phyloP scores from a whole-genome alignment of 2,113 vertebrate genomes.

The Girardinichthys multiradiatus region DNA sequence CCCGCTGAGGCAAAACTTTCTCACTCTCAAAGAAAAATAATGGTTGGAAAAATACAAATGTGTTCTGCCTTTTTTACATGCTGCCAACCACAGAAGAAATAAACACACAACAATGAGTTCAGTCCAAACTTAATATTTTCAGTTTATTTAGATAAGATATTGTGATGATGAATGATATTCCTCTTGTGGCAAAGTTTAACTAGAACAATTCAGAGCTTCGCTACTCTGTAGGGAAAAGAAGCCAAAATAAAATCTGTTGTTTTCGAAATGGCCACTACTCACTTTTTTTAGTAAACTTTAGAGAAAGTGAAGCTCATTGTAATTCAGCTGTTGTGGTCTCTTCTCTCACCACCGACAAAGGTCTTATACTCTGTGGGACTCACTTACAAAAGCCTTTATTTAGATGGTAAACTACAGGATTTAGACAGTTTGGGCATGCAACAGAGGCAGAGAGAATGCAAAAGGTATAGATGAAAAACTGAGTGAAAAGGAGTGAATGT shows the following conservation, averaged over 20 bases:
- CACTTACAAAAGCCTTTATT: constrained; percentile 73
- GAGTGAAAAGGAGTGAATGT: constrained; percentile 43
- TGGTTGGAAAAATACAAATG: constrained; percentile 2
- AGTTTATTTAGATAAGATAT: constrained; percentile 21
- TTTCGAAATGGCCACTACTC: constrained; percentile 43
- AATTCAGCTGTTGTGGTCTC: constrained; percentile 46
- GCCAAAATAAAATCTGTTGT: background rate
- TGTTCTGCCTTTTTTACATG: background rate
- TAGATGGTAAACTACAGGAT: constrained; percentile 70
- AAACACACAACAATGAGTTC: background rate
- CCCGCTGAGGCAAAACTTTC: constrained; percentile 39
- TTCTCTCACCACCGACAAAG: constrained; percentile 40
- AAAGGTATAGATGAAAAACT: constrained; percentile 36
- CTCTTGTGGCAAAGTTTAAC: no score
- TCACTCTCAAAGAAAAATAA: constrained; percentile 2
- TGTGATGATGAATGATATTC: background rate
- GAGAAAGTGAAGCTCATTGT: constrained; percentile 57
- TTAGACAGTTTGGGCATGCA: constrained; percentile 65
- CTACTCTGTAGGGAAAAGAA: no score
- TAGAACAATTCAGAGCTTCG: no score
- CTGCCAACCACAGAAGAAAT: background rate
- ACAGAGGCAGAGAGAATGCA: constrained; percentile 32
- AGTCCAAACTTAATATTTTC: constrained; percentile 1
- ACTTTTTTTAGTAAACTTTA: constrained; percentile 30
- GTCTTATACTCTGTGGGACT: constrained; percentile 50